These are phyloP conservation scores for Tokudaia muenninki DNA, from an alignment of 2,797 vertebrate genomes.

Conservation along the genomic window DNA sequence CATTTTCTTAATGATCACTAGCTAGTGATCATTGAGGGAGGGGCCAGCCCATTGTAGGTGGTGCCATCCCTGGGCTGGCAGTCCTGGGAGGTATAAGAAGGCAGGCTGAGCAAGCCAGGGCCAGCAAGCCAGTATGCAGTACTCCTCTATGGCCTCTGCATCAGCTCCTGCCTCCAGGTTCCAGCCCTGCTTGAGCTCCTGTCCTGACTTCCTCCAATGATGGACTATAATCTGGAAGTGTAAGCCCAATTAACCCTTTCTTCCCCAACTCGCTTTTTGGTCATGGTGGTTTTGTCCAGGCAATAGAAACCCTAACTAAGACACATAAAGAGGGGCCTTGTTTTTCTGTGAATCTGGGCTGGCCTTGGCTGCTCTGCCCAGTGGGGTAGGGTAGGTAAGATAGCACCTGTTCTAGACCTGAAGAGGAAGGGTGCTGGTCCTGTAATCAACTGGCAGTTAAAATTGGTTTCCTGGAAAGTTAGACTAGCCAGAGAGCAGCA, in stretches of 20 bases:
- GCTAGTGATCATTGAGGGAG: background rate
- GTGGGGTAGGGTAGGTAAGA: fast-evolving
- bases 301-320: background rate
- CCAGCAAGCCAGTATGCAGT: background rate
- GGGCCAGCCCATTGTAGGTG: background rate
- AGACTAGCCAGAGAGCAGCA: background rate
- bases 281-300: background rate
- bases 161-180: background rate
- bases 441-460: fast-evolving
- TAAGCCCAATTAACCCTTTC: background rate
- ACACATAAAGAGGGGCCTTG: background rate
- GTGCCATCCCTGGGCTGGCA: background rate
- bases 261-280: background rate
- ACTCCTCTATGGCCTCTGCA: background rate
- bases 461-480: background rate
- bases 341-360: background rate
- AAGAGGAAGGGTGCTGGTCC: too few species aligned
- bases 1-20: background rate
- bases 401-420: too few species aligned
- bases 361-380: background rate
- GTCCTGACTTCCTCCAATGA: background rate
- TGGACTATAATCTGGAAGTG: background rate
- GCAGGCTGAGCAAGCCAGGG: background rate
- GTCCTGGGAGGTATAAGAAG: background rate
- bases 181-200: background rate